Evolutionary conservation across 2,888 invertebrate species (phyloP), one percentile per base, ranked within the genome.

Genomic region (Trichacis sp.): DNA sequence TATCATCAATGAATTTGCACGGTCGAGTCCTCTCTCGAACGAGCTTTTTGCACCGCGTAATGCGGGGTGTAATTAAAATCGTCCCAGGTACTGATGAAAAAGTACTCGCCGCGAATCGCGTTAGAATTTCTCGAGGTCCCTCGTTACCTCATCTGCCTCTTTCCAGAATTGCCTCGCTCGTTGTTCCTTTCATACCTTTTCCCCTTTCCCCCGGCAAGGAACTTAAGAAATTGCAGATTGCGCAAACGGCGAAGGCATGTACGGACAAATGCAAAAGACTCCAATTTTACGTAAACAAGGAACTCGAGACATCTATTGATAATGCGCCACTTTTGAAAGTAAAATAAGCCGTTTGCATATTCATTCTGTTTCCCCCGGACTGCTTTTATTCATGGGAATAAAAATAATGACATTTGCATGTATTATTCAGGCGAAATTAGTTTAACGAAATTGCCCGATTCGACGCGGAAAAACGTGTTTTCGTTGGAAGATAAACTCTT

Each of bases 71-170:
- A 33, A 33, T 33, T 33, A n/a, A 33, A 33, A 33, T 33, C 33
- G 33, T 33, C 2, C n/a, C 33, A n/a, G 33, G 33, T n/a, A 33
- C n/a, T 6, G n/a, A 33, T 52, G 62, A 63, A 53, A 57, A 57
- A 58, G 48, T 51, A 9, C 46, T 17, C 62, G 43, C 52, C 57
- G 62, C 56, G 46, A 19, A 14, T 55, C 29, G 51, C 56, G 38
- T 20, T 62, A 33, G 45, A 40, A 53, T 63, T 56, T 56, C 57
- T 18, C 38, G 55, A 45, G 58, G 64, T 64, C 53, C 58, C 64
- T 47, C 50, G 58, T 64, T 58, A 56, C 60, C 55, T 60, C 60
- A 45, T 64, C 56, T 56, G 60, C 59, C 60, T 64, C 56, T 52
- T 56, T 64, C 56, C 64, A 56, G 51, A 51, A 38, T 36, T 43